phyloP scores from a whole-genome alignment of 1,140 invertebrate genomes.

The Sitobion miscanthi region DNA sequence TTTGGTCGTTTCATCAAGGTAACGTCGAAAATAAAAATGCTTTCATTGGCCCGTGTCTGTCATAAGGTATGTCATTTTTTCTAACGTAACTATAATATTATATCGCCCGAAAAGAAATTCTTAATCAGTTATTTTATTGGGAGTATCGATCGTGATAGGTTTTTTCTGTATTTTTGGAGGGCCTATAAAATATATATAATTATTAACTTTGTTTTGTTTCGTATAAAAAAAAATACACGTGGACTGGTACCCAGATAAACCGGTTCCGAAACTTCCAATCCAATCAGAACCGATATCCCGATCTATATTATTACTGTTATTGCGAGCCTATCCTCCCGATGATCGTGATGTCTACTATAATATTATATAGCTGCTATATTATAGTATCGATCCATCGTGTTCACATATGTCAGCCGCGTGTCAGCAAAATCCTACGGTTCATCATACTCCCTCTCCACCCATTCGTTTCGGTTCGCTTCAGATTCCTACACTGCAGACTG shows the following conservation, averaged over 20 bases:
- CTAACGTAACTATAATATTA: slow-evolving; percentile 14
- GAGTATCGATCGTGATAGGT: slow-evolving; percentile 18
- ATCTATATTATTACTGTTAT: slow-evolving; percentile 52
- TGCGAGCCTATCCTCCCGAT: neutral
- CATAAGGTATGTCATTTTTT: slow-evolving; percentile 11
- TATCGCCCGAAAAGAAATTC: neutral
- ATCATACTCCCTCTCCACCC: neutral
- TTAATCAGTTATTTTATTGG: neutral
- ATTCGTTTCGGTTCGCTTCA: slow-evolving; percentile 47
- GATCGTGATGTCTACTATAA: slow-evolving; percentile 25
- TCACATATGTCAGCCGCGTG: slow-evolving; percentile 41
- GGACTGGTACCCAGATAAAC: slow-evolving; percentile 14
- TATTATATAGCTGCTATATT: neutral
- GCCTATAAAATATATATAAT: slow-evolving; percentile 32
- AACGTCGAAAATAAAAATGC: slow-evolving; percentile 12
- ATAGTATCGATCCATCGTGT: neutral
- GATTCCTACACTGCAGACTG: neutral
- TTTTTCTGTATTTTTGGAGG: slow-evolving; percentile 31
- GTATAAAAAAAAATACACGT: neutral
- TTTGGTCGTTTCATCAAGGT: neutral
- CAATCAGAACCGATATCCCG: slow-evolving; percentile 34
- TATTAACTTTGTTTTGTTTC: slow-evolving; percentile 34
- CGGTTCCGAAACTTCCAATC: slow-evolving; percentile 38
- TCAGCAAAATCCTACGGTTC: slow-evolving; percentile 44
- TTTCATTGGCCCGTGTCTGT: slow-evolving; percentile 28